Conservation (phyloP, 2,888 invertebrate genomes). For the Escarpia spicata region DNA sequence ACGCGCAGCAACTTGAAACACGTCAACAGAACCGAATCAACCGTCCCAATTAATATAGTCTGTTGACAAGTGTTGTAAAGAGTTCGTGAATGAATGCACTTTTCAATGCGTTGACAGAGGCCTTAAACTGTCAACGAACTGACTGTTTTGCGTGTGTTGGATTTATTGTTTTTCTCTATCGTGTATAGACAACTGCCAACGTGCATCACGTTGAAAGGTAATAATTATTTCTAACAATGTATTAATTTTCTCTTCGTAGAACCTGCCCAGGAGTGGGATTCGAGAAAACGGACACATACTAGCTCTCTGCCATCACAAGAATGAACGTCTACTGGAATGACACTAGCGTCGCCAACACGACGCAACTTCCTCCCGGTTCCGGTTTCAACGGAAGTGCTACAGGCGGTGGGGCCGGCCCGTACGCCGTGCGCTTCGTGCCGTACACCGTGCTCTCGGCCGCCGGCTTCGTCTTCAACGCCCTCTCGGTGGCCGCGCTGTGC, state of each 20-base stretch:
- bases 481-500: slow-evolving; percentile 55
- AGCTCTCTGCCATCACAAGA: not conserved
- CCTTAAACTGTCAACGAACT: too few relatives aligned
- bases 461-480: slow-evolving; percentile 47
- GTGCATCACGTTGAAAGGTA: not conserved
- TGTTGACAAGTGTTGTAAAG: too few relatives aligned
- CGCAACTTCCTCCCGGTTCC: not conserved
- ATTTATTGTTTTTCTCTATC: too few relatives aligned
- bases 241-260: not conserved
- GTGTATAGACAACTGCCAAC: too few relatives aligned
- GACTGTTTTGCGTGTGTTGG: too few relatives aligned
- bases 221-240: not conserved
- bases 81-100: too few relatives aligned
- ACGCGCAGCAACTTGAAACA: too few relatives aligned
- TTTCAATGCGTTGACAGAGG: too few relatives aligned
- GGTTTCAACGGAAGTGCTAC: not conserved
- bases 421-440: slow-evolving; percentile 38
- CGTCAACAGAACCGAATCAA: too few relatives aligned
- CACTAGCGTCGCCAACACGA: not conserved
- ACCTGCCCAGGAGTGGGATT: not conserved
- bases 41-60: too few relatives aligned
- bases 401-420: slow-evolving; percentile 23
- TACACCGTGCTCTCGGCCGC: slow-evolving; percentile 37
- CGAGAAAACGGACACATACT: not conserved
- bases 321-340: not conserved